These are phyloP conservation scores for Narcine bancroftii DNA, from an alignment of 2,113 vertebrate species.

Conservation along the genomic window DNA sequence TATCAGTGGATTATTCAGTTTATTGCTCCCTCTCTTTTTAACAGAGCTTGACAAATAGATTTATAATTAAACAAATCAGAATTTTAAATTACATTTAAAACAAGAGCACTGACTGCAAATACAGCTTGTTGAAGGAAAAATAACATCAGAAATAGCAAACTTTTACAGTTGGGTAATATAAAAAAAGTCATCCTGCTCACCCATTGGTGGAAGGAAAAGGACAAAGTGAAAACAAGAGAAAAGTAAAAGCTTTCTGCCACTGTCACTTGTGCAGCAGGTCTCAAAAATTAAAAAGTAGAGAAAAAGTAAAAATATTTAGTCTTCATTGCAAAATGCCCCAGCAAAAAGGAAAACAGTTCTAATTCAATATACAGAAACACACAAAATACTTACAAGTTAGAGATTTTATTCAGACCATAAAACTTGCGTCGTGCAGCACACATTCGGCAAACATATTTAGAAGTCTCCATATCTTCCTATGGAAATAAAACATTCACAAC, in stretches of 20 bases:
- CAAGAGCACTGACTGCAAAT: neutral
- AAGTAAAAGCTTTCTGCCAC: constrained; percentile 80
- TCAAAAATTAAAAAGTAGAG: constrained; percentile 73
- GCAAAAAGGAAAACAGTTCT: neutral
- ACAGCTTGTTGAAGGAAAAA: neutral
- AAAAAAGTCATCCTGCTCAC: constrained; percentile 60
- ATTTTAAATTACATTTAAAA: neutral
- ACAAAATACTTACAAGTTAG: constrained; percentile 81
- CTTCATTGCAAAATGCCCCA: constrained; percentile 40
- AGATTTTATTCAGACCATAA: constrained; percentile 85
- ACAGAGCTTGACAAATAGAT: neutral
- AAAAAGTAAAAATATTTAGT: constrained; percentile 43
- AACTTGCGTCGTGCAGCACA: constrained; percentile 92
- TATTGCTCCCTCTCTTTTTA: neutral
- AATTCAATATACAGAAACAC: constrained; percentile 18
- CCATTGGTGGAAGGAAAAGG: constrained; percentile 75
- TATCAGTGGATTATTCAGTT: neutral
- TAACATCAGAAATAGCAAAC: neutral
- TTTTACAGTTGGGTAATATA: neutral
- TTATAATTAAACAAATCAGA: neutral
- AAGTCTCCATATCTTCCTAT: constrained; percentile 98
- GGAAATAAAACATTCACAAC: constrained; percentile 41
- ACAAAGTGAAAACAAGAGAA: constrained; percentile 83
- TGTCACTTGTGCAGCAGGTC: constrained; percentile 70
- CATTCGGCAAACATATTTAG: constrained; percentile 95